Base-by-base conservation (phyloP, 2,888 invertebrate species). In the Cyrtodaria siliqua region DNA sequence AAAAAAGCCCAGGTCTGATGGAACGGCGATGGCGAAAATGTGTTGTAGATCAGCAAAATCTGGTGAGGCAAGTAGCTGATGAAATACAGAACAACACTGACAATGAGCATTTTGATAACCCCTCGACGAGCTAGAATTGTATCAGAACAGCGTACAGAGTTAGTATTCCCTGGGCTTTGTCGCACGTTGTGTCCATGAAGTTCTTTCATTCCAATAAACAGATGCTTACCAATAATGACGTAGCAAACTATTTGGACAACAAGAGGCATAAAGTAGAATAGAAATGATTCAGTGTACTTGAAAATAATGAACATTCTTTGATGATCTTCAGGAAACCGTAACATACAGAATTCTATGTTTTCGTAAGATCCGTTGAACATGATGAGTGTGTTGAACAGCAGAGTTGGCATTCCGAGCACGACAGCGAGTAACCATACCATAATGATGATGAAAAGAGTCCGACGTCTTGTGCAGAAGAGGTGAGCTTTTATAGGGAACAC, bases 91-190 rank as follows among this genome's bases (percentile, higher is more conserved):
- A 91, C 79, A 59, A 94, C 93, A 82, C 93, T 93, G 18, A 93
- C 93, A 12, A 93, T 91, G 33, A 94, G 87, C 93, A 94, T 94
- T 81, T 93, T 93, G 44, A 94, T 92, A n/a, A 94, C 93, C 47
- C 92, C 92, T 50, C 92, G 87, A 3, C 93, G 83, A 1, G 91
- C 90, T 38, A 87, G 85, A 33, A 92, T 87, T 27, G 92, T 89
- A 56, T 92, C 90, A 0, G 86, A 84, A 26, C 82, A 81, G 16
- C 82, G 64, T 4, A 71, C 80, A 0, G 85, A 67, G 38, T 80
- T 75, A 8, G 82, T 66, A 16, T 77, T 80, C 40, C 82, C 83
- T 2, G 83, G 79, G 23, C 82, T 81, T 23, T 82, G 82, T 6
- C 78, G 69, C 33, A 82, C 59, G 23, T 72, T 79, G 53, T 85